Evolutionary conservation across 2,797 vertebrate species (phyloP).

Genomic region (Amblyraja radiata): DNA sequence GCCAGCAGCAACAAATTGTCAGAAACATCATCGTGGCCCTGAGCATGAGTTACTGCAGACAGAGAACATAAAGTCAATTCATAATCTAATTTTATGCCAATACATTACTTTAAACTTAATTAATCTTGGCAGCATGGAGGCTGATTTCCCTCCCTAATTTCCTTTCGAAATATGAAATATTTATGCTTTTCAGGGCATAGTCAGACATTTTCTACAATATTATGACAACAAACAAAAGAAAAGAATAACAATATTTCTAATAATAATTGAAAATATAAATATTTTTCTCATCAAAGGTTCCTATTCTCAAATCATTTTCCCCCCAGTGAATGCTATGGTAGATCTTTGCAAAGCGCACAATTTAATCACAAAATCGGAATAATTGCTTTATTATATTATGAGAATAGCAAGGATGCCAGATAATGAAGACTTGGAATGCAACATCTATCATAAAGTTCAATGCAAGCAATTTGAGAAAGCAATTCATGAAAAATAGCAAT

Average conservation of each 20-base stretch:
- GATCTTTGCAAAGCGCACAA: background rate
- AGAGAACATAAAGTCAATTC: conserved; percentile 58
- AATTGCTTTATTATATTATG: background rate
- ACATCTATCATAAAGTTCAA: background rate
- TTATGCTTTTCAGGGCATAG: background rate
- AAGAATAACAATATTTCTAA: background rate
- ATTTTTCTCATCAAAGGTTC: background rate
- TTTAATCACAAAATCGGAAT: background rate
- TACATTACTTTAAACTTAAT: conserved; percentile 59
- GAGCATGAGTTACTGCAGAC: conserved; percentile 59
- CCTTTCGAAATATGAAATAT: background rate
- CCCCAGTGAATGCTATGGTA: background rate
- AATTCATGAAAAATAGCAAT: background rate
- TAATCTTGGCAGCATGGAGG: conserved; percentile 60
- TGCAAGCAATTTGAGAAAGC: background rate
- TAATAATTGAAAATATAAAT: conserved; percentile 7
- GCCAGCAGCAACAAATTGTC: conserved; percentile 71
- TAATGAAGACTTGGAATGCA: background rate
- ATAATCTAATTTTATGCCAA: conserved; percentile 51
- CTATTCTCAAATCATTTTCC: background rate
- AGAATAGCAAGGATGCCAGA: background rate
- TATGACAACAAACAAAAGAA: background rate
- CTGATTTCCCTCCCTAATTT: background rate
- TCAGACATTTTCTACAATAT: background rate
- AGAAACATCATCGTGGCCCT: conserved; percentile 61